A percentile compares a stretch with the other conserved stretches of the same genome.
Conservation (phyloP, 2,797 vertebrate genomes). For the Hypotaenidia okinawae region DNA sequence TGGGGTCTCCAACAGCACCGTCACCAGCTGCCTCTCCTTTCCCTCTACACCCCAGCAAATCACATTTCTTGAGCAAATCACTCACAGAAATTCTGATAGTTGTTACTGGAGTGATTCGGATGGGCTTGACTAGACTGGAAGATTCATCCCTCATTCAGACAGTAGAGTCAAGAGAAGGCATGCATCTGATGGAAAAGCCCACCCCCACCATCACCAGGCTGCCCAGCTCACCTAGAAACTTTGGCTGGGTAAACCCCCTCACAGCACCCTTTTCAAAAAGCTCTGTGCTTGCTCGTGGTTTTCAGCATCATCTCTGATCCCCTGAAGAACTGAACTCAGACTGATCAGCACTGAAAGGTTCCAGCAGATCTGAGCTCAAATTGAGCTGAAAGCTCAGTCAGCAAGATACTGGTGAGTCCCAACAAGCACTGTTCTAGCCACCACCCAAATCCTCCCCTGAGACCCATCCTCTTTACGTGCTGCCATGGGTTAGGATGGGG, state of each 20-base stretch:
- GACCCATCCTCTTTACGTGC: rapidly evolving
- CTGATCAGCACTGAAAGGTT: background rate
- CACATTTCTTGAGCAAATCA: background rate
- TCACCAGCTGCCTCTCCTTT: background rate
- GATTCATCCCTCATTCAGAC: background rate
- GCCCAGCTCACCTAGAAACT: background rate
- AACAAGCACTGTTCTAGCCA: background rate
- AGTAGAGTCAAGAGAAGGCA: background rate
- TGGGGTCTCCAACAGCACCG: background rate
- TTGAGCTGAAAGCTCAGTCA: background rate
- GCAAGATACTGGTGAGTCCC: rapidly evolving
- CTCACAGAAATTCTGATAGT: background rate
- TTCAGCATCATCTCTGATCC: background rate
- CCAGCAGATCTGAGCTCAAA: background rate
- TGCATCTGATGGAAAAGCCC: background rate
- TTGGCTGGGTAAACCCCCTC: background rate
- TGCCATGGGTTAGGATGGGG: background rate
- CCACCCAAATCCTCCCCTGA: rapidly evolving
- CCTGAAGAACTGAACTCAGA: background rate
- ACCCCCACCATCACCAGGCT: background rate
- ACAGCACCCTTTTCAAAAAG: rapidly evolving
- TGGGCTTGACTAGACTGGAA: background rate
- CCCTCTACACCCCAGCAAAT: rapidly evolving
- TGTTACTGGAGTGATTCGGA: rapidly evolving
- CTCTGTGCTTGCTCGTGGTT: rapidly evolving